Conservation (phyloP, 53 echinoderm and acorn worm genomes). For the Echinarachnius parma region DNA sequence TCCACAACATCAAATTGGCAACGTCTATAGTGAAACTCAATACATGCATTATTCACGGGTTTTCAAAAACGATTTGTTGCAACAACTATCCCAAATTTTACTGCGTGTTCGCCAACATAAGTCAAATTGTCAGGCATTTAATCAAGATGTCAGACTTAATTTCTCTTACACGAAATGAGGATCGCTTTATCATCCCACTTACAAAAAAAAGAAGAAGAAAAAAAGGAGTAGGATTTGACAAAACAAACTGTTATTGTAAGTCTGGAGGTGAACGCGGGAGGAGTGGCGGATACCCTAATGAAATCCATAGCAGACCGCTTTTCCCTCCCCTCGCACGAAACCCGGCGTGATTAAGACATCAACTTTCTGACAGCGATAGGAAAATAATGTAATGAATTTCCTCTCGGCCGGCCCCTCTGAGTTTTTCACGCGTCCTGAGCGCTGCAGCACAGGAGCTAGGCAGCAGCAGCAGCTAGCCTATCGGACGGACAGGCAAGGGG, state of each 20-base stretch:
- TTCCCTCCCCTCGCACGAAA: conserved; percentile 24
- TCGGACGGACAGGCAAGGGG: too few species aligned
- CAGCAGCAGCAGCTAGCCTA: too few species aligned
- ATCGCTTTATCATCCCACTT: too few species aligned
- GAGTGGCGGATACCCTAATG: conserved; percentile 3
- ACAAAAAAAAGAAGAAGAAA: not conserved
- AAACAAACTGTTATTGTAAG: conserved; percentile 1
- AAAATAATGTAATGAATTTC: conserved; percentile 48
- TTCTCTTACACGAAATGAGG: too few species aligned
- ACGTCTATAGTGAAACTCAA: too few species aligned
- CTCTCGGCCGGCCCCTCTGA: conserved; percentile 45
- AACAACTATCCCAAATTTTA: too few species aligned
- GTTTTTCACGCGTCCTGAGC: conserved; percentile 13
- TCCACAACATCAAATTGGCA: too few species aligned
- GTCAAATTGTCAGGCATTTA: too few species aligned
- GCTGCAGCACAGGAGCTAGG: conserved; percentile 13
- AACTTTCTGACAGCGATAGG: conserved; percentile 36
- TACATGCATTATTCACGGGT: too few species aligned
- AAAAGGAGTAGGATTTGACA: not conserved
- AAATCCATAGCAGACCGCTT: conserved; percentile 5
- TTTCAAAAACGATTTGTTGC: too few species aligned
- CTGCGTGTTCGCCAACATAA: too few species aligned
- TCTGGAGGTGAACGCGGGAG: not conserved
- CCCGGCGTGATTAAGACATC: conserved; percentile 43
- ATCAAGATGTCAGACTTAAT: too few species aligned